Conservation (phyloP, 2,113 vertebrate species). For the Channa argus region DNA sequence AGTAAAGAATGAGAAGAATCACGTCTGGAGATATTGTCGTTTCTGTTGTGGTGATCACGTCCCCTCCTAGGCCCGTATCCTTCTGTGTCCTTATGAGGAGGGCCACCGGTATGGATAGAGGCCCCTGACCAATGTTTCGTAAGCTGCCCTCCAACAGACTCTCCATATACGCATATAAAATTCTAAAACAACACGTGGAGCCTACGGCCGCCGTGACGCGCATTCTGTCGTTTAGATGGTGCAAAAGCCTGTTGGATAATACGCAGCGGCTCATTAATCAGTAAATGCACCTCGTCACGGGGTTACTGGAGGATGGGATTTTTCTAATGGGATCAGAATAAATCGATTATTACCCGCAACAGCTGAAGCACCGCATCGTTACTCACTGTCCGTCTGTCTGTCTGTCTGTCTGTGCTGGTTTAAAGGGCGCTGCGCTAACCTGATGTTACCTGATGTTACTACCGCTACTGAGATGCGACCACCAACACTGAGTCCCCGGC, state of each 20-base stretch:
- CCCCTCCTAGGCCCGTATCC: constrained; percentile 58
- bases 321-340: constrained; percentile 44
- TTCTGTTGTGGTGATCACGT: constrained; percentile 57
- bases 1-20: neutral
- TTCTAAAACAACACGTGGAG: constrained; percentile 53
- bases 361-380: constrained; percentile 29
- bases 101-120: constrained; percentile 25
- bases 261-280: constrained; percentile 69
- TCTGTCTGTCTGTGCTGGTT: constrained; percentile 24
- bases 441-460: constrained; percentile 23
- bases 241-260: constrained; percentile 72
- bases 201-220: constrained; percentile 56
- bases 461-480: too few species aligned
- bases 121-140: constrained; percentile 55
- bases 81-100: constrained; percentile 43
- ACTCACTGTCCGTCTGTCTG: constrained; percentile 31
- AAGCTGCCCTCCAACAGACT: constrained; percentile 46
- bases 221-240: constrained; percentile 59
- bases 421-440: constrained; percentile 62
- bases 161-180: constrained; percentile 19
- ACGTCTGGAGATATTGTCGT: constrained; percentile 1
- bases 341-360: constrained; percentile 54
- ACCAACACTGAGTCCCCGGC: neutral
- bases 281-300: constrained; percentile 19
- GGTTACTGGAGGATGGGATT: constrained; percentile 43